These are phyloP conservation scores for Neosilurus mollespiculum DNA, from an alignment of 2,797 vertebrate species.

Conservation along the genomic window DNA sequence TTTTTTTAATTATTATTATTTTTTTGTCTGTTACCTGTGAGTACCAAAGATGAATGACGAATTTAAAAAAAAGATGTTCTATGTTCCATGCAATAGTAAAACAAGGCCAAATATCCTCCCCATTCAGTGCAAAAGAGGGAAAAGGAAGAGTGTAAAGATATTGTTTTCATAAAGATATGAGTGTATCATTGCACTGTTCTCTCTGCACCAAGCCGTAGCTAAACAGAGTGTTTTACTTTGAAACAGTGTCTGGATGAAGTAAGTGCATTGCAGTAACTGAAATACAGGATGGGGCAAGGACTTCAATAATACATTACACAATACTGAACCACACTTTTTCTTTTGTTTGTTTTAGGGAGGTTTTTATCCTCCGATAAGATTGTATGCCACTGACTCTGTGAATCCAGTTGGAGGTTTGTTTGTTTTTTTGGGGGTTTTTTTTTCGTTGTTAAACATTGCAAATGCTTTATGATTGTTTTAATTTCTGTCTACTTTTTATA, in stretches of 20 bases:
- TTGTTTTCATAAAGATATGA: constrained; percentile 48
- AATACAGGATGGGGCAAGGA: constrained; percentile 58
- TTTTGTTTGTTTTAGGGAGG: constrained; percentile 59
- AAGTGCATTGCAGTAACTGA: neutral
- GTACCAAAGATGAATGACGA: constrained; percentile 97
- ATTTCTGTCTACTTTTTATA: constrained; percentile 80
- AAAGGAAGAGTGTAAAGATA: constrained; percentile 58
- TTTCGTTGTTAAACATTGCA: constrained; percentile 68
- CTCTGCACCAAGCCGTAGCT: constrained; percentile 61
- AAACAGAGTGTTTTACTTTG: constrained; percentile 53
- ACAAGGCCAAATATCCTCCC: constrained; percentile 96
- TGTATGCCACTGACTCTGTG: constrained; percentile 77
- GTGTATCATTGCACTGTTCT: constrained; percentile 73
- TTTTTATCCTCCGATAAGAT: constrained; percentile 71
- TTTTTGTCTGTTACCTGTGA: constrained; percentile 83
- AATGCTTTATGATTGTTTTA: constrained; percentile 79
- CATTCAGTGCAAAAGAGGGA: constrained; percentile 74
- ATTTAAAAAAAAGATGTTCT: constrained; percentile 82
- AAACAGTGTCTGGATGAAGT: constrained; percentile 18
- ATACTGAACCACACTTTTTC: constrained; percentile 72
- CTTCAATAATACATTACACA: constrained; percentile 77
- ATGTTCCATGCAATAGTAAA: constrained; percentile 94
- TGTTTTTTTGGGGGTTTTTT: neutral
- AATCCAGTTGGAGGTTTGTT: constrained; percentile 31
- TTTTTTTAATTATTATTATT: constrained; percentile 62